These are phyloP conservation scores for Chanos chanos DNA, from an alignment of 2,797 vertebrate genomes.

Conservation along the genomic window DNA sequence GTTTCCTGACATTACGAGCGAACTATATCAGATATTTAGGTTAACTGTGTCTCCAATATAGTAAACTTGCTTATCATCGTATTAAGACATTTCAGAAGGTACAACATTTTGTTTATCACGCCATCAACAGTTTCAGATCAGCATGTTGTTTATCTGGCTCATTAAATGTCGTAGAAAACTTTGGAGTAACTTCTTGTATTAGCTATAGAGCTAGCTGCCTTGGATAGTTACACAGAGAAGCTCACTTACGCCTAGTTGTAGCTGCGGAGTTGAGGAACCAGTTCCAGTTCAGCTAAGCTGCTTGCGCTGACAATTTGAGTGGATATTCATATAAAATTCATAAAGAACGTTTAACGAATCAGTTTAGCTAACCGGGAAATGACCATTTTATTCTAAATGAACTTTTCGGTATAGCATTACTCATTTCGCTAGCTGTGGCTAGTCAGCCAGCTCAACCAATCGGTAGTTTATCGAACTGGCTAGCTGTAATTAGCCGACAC, in stretches of 20 bases:
- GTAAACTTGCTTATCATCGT: constrained; percentile 8
- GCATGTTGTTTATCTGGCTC: neutral
- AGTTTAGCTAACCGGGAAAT: neutral
- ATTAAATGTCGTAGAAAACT: too few relatives aligned
- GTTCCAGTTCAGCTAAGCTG: too few relatives aligned
- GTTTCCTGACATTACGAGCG: constrained; percentile 4
- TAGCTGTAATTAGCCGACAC: constrained; percentile 24
- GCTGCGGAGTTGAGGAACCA: too few relatives aligned
- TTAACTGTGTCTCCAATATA: too few relatives aligned
- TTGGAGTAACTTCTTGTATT: too few relatives aligned
- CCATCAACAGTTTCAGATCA: neutral
- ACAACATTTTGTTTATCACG: neutral
- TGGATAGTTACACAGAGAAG: too few relatives aligned
- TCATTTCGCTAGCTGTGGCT: too few relatives aligned
- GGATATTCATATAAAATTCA: neutral
- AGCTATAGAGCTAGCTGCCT: too few relatives aligned
- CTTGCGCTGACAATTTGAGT: neutral
- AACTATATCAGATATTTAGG: too few relatives aligned
- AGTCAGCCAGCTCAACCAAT: neutral
- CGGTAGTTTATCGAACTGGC: constrained; percentile 9
- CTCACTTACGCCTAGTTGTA: too few relatives aligned
- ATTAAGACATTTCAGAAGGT: neutral
- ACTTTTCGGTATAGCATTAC: too few relatives aligned
- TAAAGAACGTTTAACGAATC: too few relatives aligned
- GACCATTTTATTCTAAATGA: neutral